Evolutionary conservation across 2,797 vertebrate genomes (phyloP).

Genomic region (Peromyscus melanophrys): DNA sequence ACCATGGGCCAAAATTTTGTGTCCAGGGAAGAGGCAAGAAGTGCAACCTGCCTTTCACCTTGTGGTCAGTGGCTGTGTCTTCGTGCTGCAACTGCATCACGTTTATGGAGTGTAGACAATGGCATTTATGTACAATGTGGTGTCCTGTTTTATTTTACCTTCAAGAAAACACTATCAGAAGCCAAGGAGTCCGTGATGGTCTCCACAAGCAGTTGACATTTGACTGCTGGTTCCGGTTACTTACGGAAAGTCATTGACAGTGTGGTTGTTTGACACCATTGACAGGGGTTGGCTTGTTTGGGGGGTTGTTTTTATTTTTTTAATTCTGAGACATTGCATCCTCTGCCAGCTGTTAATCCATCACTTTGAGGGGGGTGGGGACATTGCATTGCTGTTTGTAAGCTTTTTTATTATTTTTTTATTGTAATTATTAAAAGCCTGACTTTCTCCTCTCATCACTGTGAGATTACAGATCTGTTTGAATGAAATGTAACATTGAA

Average conservation of each 20-base stretch:
- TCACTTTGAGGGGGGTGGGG: constrained; percentile 85
- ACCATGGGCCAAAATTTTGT: constrained; percentile 76
- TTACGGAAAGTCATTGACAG: constrained; percentile 89
- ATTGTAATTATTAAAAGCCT: constrained; percentile 92
- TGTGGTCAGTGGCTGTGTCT: constrained; percentile 92
- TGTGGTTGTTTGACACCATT: constrained; percentile 84
- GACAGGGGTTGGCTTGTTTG: constrained; percentile 85
- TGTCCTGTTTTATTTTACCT: constrained; percentile 93
- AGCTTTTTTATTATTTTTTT: constrained; percentile 92
- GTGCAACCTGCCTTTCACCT: constrained; percentile 68
- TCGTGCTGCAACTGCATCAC: constrained; percentile 91
- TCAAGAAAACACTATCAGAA: constrained; percentile 84
- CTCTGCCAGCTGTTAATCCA: constrained; percentile 89
- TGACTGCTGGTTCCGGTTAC: constrained; percentile 89
- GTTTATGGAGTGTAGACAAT: constrained; percentile 92
- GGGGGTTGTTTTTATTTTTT: constrained; percentile 84
- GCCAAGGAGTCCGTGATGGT: constrained; percentile 87
- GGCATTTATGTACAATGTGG: constrained; percentile 93
- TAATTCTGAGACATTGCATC: constrained; percentile 86
- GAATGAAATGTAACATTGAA: constrained; percentile 88
- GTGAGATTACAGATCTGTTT: constrained; percentile 90
- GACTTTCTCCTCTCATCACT: constrained; percentile 91
- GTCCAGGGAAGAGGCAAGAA: constrained; percentile 79
- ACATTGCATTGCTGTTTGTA: constrained; percentile 91
- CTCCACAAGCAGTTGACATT: constrained; percentile 88